A percentile compares a stretch with the other conserved stretches of the same genome.
Conservation (phyloP, 2,888 invertebrate species). For the Hypercompe scribonia region DNA sequence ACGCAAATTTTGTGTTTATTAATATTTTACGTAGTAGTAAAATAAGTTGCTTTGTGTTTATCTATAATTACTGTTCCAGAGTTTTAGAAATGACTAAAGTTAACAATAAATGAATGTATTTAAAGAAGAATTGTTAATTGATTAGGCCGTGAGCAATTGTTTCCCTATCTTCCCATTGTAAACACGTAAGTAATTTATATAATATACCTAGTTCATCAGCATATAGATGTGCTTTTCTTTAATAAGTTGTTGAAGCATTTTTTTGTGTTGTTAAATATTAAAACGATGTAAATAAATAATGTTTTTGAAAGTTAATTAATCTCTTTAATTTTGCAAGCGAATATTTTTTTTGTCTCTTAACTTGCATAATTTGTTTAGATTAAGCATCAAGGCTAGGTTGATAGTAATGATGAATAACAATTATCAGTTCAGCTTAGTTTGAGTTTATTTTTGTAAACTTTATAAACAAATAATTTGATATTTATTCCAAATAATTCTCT, state of each 20-base stretch:
- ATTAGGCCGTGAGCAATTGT: constrained; percentile 36
- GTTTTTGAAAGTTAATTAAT: not conserved
- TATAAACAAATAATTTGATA: no score
- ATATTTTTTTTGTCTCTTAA: not conserved
- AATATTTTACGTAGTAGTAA: constrained; percentile 32
- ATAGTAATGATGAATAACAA: not conserved
- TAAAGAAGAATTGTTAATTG: constrained; percentile 11
- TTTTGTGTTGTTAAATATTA: not conserved
- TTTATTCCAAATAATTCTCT: no score
- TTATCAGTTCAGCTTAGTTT: not conserved
- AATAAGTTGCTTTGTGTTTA: constrained; percentile 22
- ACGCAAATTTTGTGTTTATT: constrained; percentile 29
- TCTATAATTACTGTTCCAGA: not conserved
- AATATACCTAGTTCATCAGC: not conserved
- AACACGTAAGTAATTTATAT: constrained; percentile 32
- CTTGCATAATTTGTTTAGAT: not conserved
- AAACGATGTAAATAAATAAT: not conserved
- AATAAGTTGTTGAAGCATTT: not conserved
- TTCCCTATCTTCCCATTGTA: constrained; percentile 19
- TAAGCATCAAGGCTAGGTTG: not conserved
- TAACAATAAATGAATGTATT: constrained; percentile 25
- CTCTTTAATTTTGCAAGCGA: not conserved
- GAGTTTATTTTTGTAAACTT: not conserved
- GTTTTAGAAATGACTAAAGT: constrained; percentile 20
- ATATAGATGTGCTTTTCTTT: not conserved